Base-by-base conservation (phyloP, 2,113 vertebrate species). In the Macrotus californicus region DNA sequence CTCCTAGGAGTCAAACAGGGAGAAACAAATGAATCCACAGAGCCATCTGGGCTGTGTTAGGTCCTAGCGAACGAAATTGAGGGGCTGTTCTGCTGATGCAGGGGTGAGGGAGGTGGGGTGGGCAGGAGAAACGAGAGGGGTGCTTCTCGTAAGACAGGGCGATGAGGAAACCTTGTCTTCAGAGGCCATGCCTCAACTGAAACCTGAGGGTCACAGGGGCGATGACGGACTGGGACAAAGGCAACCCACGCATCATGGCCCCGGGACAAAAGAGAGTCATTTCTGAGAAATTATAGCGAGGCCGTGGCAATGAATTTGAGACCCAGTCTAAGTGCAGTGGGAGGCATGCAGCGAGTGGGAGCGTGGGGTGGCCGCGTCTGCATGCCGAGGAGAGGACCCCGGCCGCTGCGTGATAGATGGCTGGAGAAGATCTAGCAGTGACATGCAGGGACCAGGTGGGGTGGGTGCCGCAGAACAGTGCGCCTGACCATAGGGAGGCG, bases 221-320 rank as follows among this genome's bases (percentile, higher is more conserved):
- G 26, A 66, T 7, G 12, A 87, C 50, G 36, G 19, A 29, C 9
- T 19, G 14, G 16, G 29, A 72, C n/a, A 48, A 56, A 88, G 34
- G 36, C 48, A 50, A 56, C 8, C 1, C 70, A 86, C 46, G 10
- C 34, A 19, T 41, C 29, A 19, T 43, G 12, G 14, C 7, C 21
- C 6, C 6, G 1, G 2, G 15, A 21, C 5, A 34, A 50, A 70
- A 92, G 80, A n/a, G n/a, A 9, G 39, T 61, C 34, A 64, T 56
- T 48, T 94, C 56, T 29, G 18, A 94, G 46, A 76, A 87, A 77
- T 85, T 69, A 72, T 59, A 81, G 36, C 41, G 46, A 92, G 69
- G 61, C 13, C 3, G 1, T 8, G 22, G 36, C 24, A 56, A 66
- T n/a, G 66, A 87, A 81, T 39, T 22, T 87, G 87, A 95, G 72